Conservation (phyloP, 2,113 vertebrate species). For the Onychostruthus taczanowskii region DNA sequence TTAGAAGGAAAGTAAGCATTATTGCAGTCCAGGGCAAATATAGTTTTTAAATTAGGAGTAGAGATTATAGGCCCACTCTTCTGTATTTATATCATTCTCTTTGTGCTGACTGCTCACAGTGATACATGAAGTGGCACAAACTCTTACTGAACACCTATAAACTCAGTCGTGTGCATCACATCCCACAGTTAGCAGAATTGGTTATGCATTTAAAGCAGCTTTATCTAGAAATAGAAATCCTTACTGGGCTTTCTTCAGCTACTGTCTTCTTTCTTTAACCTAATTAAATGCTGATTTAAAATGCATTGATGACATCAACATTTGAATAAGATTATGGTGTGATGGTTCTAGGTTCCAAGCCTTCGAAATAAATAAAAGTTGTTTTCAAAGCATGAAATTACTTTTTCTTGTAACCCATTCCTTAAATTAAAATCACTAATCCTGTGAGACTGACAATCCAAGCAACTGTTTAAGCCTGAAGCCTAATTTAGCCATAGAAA, state of each 20-base stretch:
- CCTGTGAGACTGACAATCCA: not conserved
- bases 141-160: slow-evolving; percentile 4
- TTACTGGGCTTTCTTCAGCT: slow-evolving; percentile 10
- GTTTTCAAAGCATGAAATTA: not conserved
- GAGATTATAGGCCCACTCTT: not conserved
- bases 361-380: not conserved
- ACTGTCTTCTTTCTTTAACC: slow-evolving; percentile 26
- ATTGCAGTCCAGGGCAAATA: not conserved
- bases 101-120: not conserved
- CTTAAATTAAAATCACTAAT: not conserved
- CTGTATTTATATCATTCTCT: not conserved
- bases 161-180: not conserved
- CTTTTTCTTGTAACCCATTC: not conserved
- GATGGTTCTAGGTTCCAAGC: not conserved
- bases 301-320: not conserved
- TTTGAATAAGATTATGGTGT: not conserved
- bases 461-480: not conserved
- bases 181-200: not conserved
- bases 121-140: not conserved
- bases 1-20: not conserved
- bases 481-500: not conserved
- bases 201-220: not conserved
- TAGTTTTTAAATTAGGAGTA: not conserved
- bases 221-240: slow-evolving; percentile 13
- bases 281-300: slow-evolving; percentile 29